Evolutionary conservation across 2,113 vertebrate genomes (phyloP).

Genomic region (Ardeotis arabs): DNA sequence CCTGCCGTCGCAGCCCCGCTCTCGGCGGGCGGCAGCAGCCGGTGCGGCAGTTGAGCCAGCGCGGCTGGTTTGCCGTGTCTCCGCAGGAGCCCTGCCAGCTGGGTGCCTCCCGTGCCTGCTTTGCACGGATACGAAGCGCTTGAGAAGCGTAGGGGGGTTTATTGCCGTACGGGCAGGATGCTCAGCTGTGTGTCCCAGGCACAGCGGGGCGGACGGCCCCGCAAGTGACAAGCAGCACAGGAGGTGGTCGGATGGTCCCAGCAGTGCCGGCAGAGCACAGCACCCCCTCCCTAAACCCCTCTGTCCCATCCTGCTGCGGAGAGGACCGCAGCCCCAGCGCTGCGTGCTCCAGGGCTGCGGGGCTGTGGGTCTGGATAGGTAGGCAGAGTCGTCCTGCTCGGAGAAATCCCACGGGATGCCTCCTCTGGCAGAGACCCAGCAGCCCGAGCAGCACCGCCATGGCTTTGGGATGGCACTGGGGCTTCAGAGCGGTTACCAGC

Average conservation of each 20-base stretch:
- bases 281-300: not conserved
- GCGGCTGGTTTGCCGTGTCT: not conserved
- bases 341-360: not conserved
- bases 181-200: not conserved
- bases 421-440: not conserved
- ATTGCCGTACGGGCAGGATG: not conserved
- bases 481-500: not conserved
- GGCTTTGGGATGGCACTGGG: not conserved
- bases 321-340: not conserved
- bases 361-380: accelerated
- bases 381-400: not conserved
- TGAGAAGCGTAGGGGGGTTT: not conserved
- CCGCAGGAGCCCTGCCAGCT: not conserved
- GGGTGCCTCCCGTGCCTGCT: not conserved
- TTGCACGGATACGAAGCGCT: not conserved
- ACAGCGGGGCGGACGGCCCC: accelerated
- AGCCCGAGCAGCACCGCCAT: not conserved
- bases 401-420: not conserved
- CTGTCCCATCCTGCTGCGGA: not conserved
- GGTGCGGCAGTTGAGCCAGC: not conserved
- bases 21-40: not conserved
- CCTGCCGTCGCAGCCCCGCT: not conserved
- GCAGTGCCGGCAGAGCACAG: not conserved
- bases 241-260: accelerated
- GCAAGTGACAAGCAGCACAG: not conserved